A percentile compares a stretch with the other conserved stretches of the same genome.
phyloP scores from a whole-genome alignment of 2,113 vertebrate genomes.

The Prinia subflava region DNA sequence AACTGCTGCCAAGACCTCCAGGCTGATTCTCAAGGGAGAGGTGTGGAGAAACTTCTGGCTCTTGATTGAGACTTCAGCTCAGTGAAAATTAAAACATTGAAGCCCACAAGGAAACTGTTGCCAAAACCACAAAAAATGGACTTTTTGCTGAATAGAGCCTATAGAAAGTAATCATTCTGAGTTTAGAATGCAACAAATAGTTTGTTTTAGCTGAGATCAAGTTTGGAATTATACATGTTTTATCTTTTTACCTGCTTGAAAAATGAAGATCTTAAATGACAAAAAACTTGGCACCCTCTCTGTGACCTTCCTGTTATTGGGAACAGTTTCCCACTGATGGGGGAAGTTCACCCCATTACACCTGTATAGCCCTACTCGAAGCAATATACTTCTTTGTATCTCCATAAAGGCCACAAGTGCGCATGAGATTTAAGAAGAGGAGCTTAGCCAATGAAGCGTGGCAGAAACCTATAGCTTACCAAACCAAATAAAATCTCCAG shows the following conservation, averaged over 20 bases:
- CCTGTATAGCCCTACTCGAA: background rate
- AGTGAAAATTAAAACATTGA: slow-evolving; percentile 50
- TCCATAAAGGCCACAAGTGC: background rate
- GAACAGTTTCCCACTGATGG: background rate
- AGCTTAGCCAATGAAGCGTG: background rate
- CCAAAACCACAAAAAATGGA: slow-evolving; percentile 47
- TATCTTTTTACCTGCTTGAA: background rate
- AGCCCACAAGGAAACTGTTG: slow-evolving; percentile 29
- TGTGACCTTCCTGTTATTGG: background rate
- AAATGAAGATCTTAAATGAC: background rate
- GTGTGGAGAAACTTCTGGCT: slow-evolving; percentile 55
- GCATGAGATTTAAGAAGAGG: background rate
- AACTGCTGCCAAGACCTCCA: slow-evolving; percentile 31
- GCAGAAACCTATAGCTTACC: background rate
- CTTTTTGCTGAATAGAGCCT: background rate
- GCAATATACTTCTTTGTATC: background rate
- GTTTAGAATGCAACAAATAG: background rate
- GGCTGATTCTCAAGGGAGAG: slow-evolving; percentile 36
- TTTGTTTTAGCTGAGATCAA: slow-evolving; percentile 8
- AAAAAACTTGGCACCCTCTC: background rate
- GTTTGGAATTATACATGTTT: background rate
- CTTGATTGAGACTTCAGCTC: slow-evolving; percentile 46
- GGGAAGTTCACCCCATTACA: background rate
- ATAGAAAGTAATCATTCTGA: slow-evolving; percentile 17
- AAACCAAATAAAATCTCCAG: background rate